Base-by-base conservation (phyloP, 2,888 invertebrate genomes). In the Sarcophaga caerulescens region DNA sequence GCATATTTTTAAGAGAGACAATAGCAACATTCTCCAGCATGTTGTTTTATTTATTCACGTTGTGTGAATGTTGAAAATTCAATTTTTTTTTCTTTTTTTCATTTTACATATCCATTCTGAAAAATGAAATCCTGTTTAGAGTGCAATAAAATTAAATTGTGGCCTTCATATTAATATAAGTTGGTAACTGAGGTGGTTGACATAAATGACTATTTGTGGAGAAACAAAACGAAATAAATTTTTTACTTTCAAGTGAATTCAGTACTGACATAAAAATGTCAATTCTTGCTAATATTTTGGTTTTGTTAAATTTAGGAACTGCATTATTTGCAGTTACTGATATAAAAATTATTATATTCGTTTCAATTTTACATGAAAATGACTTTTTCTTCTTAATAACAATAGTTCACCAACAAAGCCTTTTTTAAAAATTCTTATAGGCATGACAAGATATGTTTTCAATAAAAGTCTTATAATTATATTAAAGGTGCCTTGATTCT, bases 401-500 rank as follows among this genome's bases (percentile, higher is more conserved):
- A 25, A 25, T 6, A 35, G 35, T 35, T 1, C 6, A 35, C 6
- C 35, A 35, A 35, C 8, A 8, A 35, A 8, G 1, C 10, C 10
- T 2, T 35, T 35, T 2, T 0, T 1, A 35, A 0, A 10, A 6
- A 10, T 35, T 35, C 8, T 35, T 35, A 35, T 10, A 10, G 35
- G 35, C 8, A 35, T 10, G 35, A 10, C 8, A 8, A 70, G 45
- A 70, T 75, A 57, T 73, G 57, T 85, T 71, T 73, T 77, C 76
- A 73, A 74, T 77, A 80, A 69, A 74, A 69, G 57, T 80, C 80
- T 83, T 60, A 83, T 68, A 83, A 76, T 69, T 80, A 69, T 73
- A 77, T 83, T 76, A 83, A 83, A 85, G 85, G 80, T 76, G 83
- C 77, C 85, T 83, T 80, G 57, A 85, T 83, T 81, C 73, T 85